A percentile compares a stretch with the other conserved stretches of the same genome.
Conservation (phyloP, 2,888 invertebrate species). For the Tenodera sinensis region DNA sequence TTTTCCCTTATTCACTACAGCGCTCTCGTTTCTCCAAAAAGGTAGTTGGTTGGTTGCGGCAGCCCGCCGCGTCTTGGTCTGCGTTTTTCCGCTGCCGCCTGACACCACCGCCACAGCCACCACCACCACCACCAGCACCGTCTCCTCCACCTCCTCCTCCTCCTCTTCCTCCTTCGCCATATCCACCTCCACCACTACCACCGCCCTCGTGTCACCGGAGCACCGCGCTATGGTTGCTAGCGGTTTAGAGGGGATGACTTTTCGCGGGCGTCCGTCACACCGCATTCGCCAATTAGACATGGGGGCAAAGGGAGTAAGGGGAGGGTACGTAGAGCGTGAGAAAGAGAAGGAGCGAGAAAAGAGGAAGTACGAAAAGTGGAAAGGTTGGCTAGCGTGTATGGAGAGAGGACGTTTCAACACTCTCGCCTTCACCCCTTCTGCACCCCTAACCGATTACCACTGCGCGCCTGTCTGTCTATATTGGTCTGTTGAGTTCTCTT, state of each 20-base stretch:
- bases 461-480: neutral
- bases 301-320: slow-evolving; percentile 22
- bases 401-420: neutral
- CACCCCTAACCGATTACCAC: neutral
- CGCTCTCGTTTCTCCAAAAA: neutral
- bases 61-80: slow-evolving; percentile 4
- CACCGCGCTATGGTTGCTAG: slow-evolving; percentile 20
- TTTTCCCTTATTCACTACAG: neutral
- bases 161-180: neutral
- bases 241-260: slow-evolving; percentile 23
- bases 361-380: neutral
- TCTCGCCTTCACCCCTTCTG: neutral
- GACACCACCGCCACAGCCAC: neutral
- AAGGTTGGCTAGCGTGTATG: neutral
- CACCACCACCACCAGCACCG: neutral
- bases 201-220: slow-evolving; percentile 16
- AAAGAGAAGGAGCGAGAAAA: neutral
- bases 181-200: neutral
- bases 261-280: slow-evolving; percentile 31
- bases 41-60: neutral
- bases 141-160: neutral
- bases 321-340: neutral
- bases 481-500: neutral
- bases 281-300: slow-evolving; percentile 36
- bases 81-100: slow-evolving; percentile 10